These are phyloP conservation scores for Trissolcus japonicus DNA, from an alignment of 2,888 invertebrate species.

Conservation along the genomic window DNA sequence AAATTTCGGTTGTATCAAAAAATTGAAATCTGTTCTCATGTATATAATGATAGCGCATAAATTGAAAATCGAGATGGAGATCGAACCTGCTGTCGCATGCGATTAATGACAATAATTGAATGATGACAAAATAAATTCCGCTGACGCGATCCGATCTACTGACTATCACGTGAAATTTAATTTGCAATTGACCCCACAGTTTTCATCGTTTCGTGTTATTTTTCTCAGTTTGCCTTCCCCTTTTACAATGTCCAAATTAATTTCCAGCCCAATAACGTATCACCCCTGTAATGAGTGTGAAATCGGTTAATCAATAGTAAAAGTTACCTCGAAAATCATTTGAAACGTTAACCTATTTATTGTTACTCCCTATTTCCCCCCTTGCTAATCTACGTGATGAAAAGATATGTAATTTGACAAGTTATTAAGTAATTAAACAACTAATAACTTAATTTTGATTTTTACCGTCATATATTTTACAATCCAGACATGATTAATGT, in stretches of 20 bases:
- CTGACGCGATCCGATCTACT: conserved; percentile 8
- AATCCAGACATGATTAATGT: no score
- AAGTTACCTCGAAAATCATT: background rate
- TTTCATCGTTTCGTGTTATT: conserved; percentile 9
- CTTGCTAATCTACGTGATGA: no score
- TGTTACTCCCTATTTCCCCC: no score
- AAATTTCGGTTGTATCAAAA: background rate
- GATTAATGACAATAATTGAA: conserved; percentile 3
- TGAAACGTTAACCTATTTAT: no score
- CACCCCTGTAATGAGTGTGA: background rate
- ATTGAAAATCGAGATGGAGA: background rate
- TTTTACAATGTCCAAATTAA: conserved; percentile 9
- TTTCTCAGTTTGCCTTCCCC: conserved; percentile 10
- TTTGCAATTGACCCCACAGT: conserved; percentile 11
- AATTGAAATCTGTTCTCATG: background rate
- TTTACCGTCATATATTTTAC: no score
- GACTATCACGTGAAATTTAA: conserved; percentile 17
- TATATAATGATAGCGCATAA: background rate
- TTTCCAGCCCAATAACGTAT: background rate
- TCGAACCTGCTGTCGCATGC: background rate
- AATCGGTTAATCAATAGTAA: conserved; percentile 4
- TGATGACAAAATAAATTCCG: conserved; percentile 6
- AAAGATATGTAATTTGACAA: no score
- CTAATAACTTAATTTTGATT: no score
- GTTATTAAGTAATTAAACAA: no score